phyloP scores from a whole-genome alignment of 2,797 vertebrate species.

The Poliocrania exsul region DNA sequence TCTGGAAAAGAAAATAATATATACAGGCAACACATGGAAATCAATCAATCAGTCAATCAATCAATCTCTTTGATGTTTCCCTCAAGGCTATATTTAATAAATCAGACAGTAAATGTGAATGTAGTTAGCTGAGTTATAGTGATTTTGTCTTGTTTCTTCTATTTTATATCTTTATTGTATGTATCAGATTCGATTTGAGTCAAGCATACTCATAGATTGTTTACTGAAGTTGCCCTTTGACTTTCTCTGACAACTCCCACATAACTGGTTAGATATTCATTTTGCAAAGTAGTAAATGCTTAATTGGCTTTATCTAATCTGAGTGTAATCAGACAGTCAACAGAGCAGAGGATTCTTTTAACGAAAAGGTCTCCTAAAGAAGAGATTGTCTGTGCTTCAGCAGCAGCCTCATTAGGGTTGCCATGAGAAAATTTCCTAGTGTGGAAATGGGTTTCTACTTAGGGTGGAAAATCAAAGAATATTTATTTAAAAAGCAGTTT shows the following conservation, averaged over 20 bases:
- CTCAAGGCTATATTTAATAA: not conserved
- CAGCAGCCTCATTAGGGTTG: not conserved
- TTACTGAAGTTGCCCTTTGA: not conserved
- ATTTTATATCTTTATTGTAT: not conserved
- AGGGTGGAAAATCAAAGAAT: not conserved
- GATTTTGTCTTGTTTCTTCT: not conserved
- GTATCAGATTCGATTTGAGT: not conserved
- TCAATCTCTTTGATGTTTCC: not conserved
- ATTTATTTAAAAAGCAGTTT: not conserved
- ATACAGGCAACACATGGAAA: not conserved
- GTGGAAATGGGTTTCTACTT: not conserved
- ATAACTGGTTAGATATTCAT: not conserved
- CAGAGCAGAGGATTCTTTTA: not conserved
- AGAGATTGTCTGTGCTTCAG: not conserved
- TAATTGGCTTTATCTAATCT: conserved; percentile 11
- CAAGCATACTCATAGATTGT: not conserved
- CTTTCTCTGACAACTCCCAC: not conserved
- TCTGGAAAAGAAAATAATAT: not conserved
- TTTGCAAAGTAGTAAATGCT: not conserved
- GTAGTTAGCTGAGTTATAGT: not conserved
- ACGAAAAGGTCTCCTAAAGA: not conserved
- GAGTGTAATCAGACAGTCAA: not conserved
- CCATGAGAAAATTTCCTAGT: not conserved
- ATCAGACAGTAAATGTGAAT: not conserved
- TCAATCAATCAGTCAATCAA: not conserved